Base-by-base conservation (phyloP, 2,888 invertebrate species). In the Crocallis elinguaria region DNA sequence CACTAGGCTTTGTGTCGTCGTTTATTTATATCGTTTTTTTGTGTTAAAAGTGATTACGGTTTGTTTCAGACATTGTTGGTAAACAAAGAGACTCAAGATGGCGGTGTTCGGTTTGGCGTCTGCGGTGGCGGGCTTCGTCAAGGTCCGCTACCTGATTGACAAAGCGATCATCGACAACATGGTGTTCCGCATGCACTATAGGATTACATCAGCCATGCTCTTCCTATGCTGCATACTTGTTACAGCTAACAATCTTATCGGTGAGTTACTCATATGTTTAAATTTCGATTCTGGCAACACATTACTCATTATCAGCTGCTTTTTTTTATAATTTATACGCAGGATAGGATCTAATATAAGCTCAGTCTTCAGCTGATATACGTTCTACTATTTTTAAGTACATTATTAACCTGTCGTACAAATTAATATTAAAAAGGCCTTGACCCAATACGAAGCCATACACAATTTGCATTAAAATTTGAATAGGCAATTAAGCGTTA, bases 151-250 rank as follows among this genome's bases (percentile, higher is more conserved):
- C 93, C 93, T 97, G 68, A 93, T 96, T 80, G 97, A 97, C 93
- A 97, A 95, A 86, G 97, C 97, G 57, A 93, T 96, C 69, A 97
- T 97, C 75, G 97, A 97, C 92, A 97, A 97, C 86, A 95, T 96
- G 94, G 94, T 96, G 57, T 97, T 97, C 89, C 93, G 97, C 72
- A 95, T 96, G 81, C 97, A 97, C 86, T 97, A 97, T 86, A 93
- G 97, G 83, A 94, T 96, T 82, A 97, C 97, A 30, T 95, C 96
- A 39, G 97, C 97, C 50, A 95, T 97, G 69, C 91, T 97, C 62
- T 97, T 97, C 86, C 93, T 96, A 46, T 95, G 95, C 84, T 97
- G 97, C 84, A 95, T 97, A 72, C 95, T 97, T 71, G 96, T 97
- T 60, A 96, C 97, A 19, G 97, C 97, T 64, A 97, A 97, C 86